Conservation (phyloP, 2,797 vertebrate species). For the Miichthys miiuy region DNA sequence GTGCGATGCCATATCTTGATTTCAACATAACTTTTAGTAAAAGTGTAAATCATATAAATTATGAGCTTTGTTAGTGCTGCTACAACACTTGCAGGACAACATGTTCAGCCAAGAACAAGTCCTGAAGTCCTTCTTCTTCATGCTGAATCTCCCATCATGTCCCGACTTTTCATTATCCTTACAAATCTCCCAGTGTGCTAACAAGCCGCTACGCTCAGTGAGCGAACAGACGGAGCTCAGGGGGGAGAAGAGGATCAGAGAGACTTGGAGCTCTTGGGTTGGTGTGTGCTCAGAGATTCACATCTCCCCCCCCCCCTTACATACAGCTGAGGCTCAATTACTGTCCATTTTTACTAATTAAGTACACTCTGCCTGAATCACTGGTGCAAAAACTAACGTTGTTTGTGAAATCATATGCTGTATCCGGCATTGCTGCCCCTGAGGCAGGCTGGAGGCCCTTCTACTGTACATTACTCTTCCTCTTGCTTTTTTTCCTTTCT, state of each 20-base stretch:
- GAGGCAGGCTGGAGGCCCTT: slow-evolving; percentile 78
- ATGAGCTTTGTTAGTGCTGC: not conserved
- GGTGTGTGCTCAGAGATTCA: slow-evolving; percentile 76
- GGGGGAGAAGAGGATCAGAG: slow-evolving; percentile 80
- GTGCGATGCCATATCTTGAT: not conserved
- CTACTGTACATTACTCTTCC: slow-evolving; percentile 70
- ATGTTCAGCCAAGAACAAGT: slow-evolving; percentile 48
- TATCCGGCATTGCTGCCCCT: slow-evolving; percentile 75
- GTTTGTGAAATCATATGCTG: slow-evolving; percentile 81
- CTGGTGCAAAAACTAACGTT: slow-evolving; percentile 79
- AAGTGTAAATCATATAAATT: slow-evolving; percentile 24
- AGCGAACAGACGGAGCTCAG: slow-evolving; percentile 80
- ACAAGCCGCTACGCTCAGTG: slow-evolving; percentile 76
- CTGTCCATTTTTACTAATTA: slow-evolving; percentile 84
- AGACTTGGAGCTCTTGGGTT: slow-evolving; percentile 77
- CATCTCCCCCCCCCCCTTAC: slow-evolving; percentile 37
- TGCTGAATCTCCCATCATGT: slow-evolving; percentile 59
- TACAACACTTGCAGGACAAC: slow-evolving; percentile 29
- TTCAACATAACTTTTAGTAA: slow-evolving; percentile 13
- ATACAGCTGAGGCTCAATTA: slow-evolving; percentile 85
- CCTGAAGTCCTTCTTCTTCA: slow-evolving; percentile 52
- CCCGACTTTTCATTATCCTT: slow-evolving; percentile 78
- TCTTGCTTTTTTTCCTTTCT: slow-evolving; percentile 38
- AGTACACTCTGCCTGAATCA: slow-evolving; percentile 78
- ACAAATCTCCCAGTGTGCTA: slow-evolving; percentile 80